Evolutionary conservation across 2,888 invertebrate species (phyloP).

Genomic region (Sarcophaga carnaria): DNA sequence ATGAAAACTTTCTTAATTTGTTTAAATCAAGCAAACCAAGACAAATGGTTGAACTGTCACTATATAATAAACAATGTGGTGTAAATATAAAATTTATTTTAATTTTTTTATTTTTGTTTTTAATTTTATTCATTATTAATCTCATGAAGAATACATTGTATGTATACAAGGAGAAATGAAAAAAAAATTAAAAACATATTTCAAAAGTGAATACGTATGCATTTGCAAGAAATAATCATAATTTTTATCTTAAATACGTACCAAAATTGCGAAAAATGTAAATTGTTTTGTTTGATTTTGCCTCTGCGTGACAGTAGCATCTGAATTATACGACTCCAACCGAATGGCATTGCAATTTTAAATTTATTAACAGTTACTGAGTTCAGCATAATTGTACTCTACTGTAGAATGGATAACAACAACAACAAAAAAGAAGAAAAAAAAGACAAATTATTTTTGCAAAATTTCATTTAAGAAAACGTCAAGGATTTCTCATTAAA

Average conservation of each 20-base stretch:
- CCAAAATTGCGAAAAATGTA: not conserved
- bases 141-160: not conserved
- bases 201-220: not conserved
- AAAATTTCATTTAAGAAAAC: conserved; percentile 6
- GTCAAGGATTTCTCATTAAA: conserved; percentile 21
- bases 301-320: not conserved
- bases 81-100: not conserved
- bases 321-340: not conserved
- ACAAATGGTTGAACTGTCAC: not conserved
- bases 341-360: not conserved
- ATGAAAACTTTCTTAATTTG: conserved; percentile 23
- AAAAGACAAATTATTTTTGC: not conserved
- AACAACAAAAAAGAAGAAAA: too few relatives aligned
- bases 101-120: not conserved
- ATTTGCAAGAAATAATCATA: not conserved
- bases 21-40: not conserved
- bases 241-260: not conserved
- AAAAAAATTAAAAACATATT: not conserved
- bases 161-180: not conserved
- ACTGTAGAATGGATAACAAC: not conserved
- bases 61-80: conserved; percentile 1
- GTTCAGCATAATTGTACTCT: not conserved
- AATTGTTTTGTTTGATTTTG: not conserved
- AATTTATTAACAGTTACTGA: not conserved
- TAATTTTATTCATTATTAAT: not conserved